Evolutionary conservation across 2,888 invertebrate species (phyloP).

Genomic region (Merodon equestris): DNA sequence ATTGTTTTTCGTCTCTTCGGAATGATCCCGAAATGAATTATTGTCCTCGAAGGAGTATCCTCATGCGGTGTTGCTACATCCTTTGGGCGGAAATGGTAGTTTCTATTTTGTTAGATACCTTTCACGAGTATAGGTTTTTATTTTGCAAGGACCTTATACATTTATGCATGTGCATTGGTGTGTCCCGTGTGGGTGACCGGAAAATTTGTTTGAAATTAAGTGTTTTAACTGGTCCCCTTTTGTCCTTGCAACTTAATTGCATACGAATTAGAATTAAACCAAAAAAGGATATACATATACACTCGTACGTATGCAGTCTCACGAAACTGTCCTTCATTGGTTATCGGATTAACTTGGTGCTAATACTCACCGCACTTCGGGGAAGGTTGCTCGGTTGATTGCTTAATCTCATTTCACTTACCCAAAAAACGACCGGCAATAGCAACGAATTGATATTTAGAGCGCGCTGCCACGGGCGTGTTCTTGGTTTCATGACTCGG

Average conservation of each 20-base stretch:
- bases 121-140: no score
- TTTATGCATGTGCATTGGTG: no score
- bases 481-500: no score
- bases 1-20: slow-evolving; percentile 19
- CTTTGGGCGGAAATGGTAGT: slow-evolving; percentile 1
- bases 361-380: no score
- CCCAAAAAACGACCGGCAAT: background rate
- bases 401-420: background rate
- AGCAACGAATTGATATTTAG: no score
- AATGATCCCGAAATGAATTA: slow-evolving; percentile 33
- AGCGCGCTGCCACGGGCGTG: no score
- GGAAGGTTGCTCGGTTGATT: no score
- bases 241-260: slow-evolving; percentile 27
- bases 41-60: slow-evolving; percentile 9
- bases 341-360: no score
- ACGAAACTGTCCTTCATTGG: no score
- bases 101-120: background rate
- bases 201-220: slow-evolving; percentile 35
- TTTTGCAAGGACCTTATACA: no score
- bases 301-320: no score
- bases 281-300: background rate
- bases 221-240: slow-evolving; percentile 5
- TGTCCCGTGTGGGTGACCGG: slow-evolving; percentile 23
- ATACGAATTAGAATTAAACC: slow-evolving; percentile 10
- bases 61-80: slow-evolving; percentile 15